Evolutionary conservation across 2,888 invertebrate species (phyloP).

Genomic region (Leptopilina myrica): DNA sequence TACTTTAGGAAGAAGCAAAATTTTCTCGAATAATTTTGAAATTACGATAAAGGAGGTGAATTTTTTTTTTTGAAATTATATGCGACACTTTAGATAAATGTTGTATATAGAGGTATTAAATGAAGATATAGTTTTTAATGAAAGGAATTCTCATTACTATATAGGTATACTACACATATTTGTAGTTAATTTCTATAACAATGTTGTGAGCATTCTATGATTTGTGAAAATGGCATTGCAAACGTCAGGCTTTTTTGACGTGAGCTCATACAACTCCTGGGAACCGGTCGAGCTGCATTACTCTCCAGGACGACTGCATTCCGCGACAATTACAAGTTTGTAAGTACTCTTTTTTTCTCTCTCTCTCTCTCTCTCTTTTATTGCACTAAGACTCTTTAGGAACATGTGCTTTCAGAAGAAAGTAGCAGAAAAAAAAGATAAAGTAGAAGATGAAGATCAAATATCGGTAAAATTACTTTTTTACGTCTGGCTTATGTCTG

Average conservation of each 20-base stretch:
- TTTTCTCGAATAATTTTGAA: too few relatives aligned
- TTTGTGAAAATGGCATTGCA: constrained; percentile 36
- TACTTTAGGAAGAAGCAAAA: too few relatives aligned
- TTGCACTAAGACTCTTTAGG: constrained; percentile 2
- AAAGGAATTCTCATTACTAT: too few relatives aligned
- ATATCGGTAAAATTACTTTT: constrained; percentile 28
- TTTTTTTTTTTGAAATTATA: too few relatives aligned
- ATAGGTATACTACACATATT: too few relatives aligned
- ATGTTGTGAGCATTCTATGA: constrained; percentile 27
- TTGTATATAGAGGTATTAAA: too few relatives aligned
- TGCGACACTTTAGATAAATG: too few relatives aligned
- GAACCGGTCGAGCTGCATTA: constrained; percentile 54
- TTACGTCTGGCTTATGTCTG: constrained; percentile 8
- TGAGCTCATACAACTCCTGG: constrained; percentile 49
- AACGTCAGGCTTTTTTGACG: constrained; percentile 31
- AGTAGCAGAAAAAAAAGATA: not conserved
- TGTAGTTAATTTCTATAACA: constrained; percentile 15
- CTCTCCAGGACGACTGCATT: constrained; percentile 46
- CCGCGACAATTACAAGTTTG: constrained; percentile 50
- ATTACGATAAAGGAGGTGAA: too few relatives aligned
- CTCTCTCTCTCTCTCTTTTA: too few relatives aligned
- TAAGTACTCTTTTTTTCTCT: constrained; percentile 6
- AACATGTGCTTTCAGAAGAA: constrained; percentile 23
- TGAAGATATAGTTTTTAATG: too few relatives aligned
- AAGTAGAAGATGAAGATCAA: constrained; percentile 5